Percentiles rank a stretch among this genome's conserved stretches.
Evolutionary conservation across 2,113 vertebrate species (phyloP).

Genomic region (Labeo catla): DNA sequence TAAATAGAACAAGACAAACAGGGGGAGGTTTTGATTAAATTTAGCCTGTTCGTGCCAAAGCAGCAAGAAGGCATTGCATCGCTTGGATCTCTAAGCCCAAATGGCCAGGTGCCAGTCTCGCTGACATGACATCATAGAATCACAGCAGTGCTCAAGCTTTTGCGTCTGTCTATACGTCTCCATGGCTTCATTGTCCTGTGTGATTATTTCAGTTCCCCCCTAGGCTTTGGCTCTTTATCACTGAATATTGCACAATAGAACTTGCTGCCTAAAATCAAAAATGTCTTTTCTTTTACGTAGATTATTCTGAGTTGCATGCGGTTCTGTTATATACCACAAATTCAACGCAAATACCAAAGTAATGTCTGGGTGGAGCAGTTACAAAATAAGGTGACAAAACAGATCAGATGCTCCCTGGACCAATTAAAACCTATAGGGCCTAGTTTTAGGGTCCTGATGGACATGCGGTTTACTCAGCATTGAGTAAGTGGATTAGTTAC

Average conservation of each 20-base stretch:
- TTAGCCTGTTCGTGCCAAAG: neutral
- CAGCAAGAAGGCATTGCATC: conserved; percentile 39
- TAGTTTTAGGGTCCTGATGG: conserved; percentile 44
- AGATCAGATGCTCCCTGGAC: neutral
- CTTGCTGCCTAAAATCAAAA: conserved; percentile 21
- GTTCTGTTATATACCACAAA: neutral
- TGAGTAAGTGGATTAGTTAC: conserved; percentile 72
- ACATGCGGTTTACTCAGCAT: conserved; percentile 62
- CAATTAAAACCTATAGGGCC: conserved; percentile 41
- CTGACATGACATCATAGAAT: conserved; percentile 58
- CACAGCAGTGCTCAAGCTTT: conserved; percentile 49
- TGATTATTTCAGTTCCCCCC: conserved; percentile 54
- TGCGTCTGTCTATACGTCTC: conserved; percentile 52
- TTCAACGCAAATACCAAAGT: neutral
- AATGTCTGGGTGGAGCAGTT: neutral
- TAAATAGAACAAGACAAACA: conserved; percentile 11
- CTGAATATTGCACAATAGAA: conserved; percentile 17
- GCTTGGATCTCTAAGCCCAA: conserved; percentile 32
- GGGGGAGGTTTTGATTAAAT: conserved; percentile 38
- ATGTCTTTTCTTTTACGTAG: neutral
- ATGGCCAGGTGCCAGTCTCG: conserved; percentile 29
- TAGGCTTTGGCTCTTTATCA: conserved; percentile 46
- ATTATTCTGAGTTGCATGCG: conserved; percentile 10
- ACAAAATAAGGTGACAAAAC: neutral
- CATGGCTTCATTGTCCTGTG: conserved; percentile 48